Base-by-base conservation (phyloP, 2,888 invertebrate genomes). In the Cryptosula pallasiana region DNA sequence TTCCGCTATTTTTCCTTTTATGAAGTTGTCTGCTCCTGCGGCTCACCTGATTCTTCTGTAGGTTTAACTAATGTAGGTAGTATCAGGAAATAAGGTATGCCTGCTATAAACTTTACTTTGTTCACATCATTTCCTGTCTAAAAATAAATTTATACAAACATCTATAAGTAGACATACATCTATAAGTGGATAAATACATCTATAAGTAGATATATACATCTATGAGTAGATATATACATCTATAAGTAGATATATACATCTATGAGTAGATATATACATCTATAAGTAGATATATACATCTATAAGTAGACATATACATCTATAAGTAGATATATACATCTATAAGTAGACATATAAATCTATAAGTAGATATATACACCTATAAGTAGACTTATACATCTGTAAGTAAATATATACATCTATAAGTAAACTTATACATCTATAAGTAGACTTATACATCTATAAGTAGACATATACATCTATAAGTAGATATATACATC, bases 101-200 rank as follows among this genome's bases (percentile, higher is more conserved):
- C 63, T 25, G 63, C 63, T 25, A 63, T 63, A 32, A 63, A 63
- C 32, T 63, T 63, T 32, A 63, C 63, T 32, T 63, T 63, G 34
- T 63, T 63, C 5, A 63, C 34, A 5, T 63, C 63, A 63, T 63
- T 63, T 9, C 27, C 32, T 1, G 5, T 27, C 63, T 63, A 63
- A 27, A 63, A 45, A 45, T 45, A 45, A n/a, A n/a, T n/a, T n/a
- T n/a, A n/a, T n/a, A n/a, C n/a, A n/a, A n/a, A n/a, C n/a, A n/a
- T n/a, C n/a, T n/a, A n/a, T n/a, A n/a, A n/a, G n/a, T n/a, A n/a
- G n/a, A n/a, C n/a, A n/a, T n/a, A n/a, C n/a, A n/a, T n/a, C n/a
- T n/a, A n/a, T n/a, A n/a, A n/a, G n/a, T n/a, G n/a, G n/a, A n/a
- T n/a, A n/a, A n/a, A n/a, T n/a, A n/a, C n/a, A n/a, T n/a, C n/a